Conservation (phyloP, 2,113 vertebrate genomes). For the Colinus virginianus region DNA sequence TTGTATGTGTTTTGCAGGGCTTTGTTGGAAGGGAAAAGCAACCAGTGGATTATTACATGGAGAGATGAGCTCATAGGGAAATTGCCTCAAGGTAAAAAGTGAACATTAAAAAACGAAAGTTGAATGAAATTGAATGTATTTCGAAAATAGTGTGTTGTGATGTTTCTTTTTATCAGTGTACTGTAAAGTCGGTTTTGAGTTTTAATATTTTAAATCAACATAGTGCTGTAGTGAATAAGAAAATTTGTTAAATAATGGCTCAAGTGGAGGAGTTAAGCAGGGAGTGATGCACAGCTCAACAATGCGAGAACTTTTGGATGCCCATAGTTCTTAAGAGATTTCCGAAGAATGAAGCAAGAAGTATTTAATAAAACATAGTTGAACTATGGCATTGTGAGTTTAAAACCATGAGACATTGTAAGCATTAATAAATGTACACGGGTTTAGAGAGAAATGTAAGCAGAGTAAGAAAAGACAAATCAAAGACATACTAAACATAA, state of each 20-base stretch:
- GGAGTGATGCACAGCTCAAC: not conserved
- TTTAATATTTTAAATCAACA: not conserved
- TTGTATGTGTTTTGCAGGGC: constrained; percentile 79
- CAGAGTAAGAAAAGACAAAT: constrained; percentile 28
- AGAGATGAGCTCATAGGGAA: constrained; percentile 74
- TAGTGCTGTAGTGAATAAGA: not conserved
- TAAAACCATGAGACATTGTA: not conserved
- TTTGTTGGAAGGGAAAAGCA: constrained; percentile 89
- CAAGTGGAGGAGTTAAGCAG: not conserved
- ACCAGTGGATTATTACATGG: constrained; percentile 78
- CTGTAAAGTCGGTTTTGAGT: not conserved
- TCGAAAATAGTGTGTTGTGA: not conserved
- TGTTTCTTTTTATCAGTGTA: not conserved
- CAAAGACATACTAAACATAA: constrained; percentile 58
- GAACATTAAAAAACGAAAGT: not conserved
- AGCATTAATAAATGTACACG: not conserved
- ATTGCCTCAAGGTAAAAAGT: constrained; percentile 79
- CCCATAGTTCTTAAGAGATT: not conserved
- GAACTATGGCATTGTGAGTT: not conserved
- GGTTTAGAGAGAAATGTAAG: constrained; percentile 15
- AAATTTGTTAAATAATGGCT: not conserved
- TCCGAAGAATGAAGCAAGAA: not conserved
- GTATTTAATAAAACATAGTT: not conserved
- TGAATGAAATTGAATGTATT: not conserved
- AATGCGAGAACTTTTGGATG: not conserved